These are phyloP conservation scores for Sakesphorus luctuosus DNA, from an alignment of 2,113 vertebrate species.

Conservation along the genomic window DNA sequence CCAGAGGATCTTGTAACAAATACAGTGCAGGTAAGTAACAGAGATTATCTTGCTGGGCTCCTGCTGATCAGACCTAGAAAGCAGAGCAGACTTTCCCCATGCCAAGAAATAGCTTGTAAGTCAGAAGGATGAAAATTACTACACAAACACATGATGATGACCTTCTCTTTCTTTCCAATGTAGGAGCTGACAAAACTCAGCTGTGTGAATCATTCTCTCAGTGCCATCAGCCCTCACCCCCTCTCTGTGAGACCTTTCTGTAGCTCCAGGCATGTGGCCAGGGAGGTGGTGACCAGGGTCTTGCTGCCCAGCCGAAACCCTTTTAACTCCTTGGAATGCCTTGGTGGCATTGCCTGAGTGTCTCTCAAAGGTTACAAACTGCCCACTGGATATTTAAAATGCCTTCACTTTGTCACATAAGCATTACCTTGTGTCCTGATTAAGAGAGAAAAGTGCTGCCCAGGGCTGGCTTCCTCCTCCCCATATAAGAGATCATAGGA, in stretches of 20 bases:
- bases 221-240: accelerated
- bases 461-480: not conserved
- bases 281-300: not conserved
- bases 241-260: not conserved
- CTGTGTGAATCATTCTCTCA: not conserved
- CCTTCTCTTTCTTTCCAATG: not conserved
- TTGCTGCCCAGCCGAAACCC: not conserved
- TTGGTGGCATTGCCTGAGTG: accelerated
- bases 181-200: not conserved
- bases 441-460: not conserved
- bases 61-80: not conserved
- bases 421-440: not conserved
- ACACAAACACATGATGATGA: not conserved
- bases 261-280: accelerated
- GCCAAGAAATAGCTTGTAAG: not conserved
- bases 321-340: not conserved
- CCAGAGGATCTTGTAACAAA: not conserved
- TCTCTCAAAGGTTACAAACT: not conserved
- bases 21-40: accelerated
- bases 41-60: not conserved
- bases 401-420: not conserved
- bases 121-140: not conserved
- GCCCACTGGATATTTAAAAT: not conserved
- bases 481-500: not conserved
- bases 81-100: not conserved